Percentiles rank a stretch among this genome's conserved stretches.
Conservation (phyloP, 2,888 invertebrate genomes). For the Xylota sylvarum region DNA sequence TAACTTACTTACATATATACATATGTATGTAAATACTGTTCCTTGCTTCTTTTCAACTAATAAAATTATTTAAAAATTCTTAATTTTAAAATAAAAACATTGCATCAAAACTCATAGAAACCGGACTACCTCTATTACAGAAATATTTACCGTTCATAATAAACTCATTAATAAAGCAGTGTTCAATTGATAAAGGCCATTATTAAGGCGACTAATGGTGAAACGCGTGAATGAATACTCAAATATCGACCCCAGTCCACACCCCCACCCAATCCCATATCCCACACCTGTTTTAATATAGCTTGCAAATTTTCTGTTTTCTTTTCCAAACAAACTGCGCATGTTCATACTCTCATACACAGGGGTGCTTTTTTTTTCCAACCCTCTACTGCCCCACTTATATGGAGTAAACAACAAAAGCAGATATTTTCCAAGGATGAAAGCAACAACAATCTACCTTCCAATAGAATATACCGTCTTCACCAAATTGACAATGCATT, state of each 20-base stretch:
- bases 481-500: constrained; percentile 55
- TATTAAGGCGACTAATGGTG: constrained; percentile 74
- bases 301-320: constrained; percentile 51
- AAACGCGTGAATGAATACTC: constrained; percentile 72
- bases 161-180: constrained; percentile 74
- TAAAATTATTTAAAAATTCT: neutral
- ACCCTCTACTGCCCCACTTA: constrained; percentile 58
- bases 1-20: too few species aligned
- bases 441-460: neutral
- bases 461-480: constrained; percentile 33
- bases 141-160: constrained; percentile 60
- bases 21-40: neutral
- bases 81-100: neutral
- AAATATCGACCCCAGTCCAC: constrained; percentile 61
- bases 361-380: constrained; percentile 33
- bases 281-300: constrained; percentile 3
- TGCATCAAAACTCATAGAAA: neutral
- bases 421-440: constrained; percentile 17
- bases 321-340: constrained; percentile 44
- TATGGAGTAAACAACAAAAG: constrained; percentile 53
- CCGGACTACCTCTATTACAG: constrained; percentile 8
- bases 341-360: constrained; percentile 19
- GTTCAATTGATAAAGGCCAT: constrained; percentile 74
- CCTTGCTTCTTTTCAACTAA: neutral
- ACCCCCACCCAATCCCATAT: constrained; percentile 17